phyloP scores from a whole-genome alignment of 2,888 invertebrate species.

The Actias luna region DNA sequence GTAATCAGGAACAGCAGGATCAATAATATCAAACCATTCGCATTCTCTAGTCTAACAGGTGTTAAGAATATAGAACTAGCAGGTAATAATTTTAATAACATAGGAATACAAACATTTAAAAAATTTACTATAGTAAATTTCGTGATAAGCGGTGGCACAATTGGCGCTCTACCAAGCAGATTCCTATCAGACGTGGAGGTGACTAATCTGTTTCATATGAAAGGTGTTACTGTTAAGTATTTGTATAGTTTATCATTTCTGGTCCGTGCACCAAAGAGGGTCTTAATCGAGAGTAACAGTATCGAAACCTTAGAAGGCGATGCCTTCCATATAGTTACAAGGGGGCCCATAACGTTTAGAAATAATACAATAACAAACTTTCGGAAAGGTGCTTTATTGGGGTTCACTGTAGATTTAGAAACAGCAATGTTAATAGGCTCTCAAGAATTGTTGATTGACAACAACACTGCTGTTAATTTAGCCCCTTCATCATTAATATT shows the following conservation, averaged over 20 bases:
- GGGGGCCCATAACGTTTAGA: conserved; percentile 84
- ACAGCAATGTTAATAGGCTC: conserved; percentile 63
- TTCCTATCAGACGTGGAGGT: conserved; percentile 89
- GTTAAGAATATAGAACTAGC: conserved; percentile 84
- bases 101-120: conserved; percentile 89
- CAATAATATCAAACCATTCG: conserved; percentile 84
- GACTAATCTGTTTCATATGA: conserved; percentile 83
- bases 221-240: conserved; percentile 83
- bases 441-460: conserved; percentile 83
- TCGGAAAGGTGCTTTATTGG: conserved; percentile 83
- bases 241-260: conserved; percentile 87
- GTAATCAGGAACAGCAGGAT: conserved; percentile 84
- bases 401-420: conserved; percentile 76
- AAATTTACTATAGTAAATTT: conserved; percentile 87
- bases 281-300: conserved; percentile 82
- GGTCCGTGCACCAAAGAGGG: conserved; percentile 82
- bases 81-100: conserved; percentile 81
- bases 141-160: conserved; percentile 82
- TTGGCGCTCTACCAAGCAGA: conserved; percentile 85
- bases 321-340: conserved; percentile 82
- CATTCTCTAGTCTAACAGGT: conserved; percentile 87
- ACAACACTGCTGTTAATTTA: conserved; percentile 82
- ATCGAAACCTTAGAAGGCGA: conserved; percentile 84
- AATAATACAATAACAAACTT: conserved; percentile 84
- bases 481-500: conserved; percentile 82